A percentile compares a stretch with the other conserved stretches of the same genome.
These are phyloP conservation scores for Cenopis cana DNA, from an alignment of 2,888 invertebrate genomes.

Conservation along the genomic window DNA sequence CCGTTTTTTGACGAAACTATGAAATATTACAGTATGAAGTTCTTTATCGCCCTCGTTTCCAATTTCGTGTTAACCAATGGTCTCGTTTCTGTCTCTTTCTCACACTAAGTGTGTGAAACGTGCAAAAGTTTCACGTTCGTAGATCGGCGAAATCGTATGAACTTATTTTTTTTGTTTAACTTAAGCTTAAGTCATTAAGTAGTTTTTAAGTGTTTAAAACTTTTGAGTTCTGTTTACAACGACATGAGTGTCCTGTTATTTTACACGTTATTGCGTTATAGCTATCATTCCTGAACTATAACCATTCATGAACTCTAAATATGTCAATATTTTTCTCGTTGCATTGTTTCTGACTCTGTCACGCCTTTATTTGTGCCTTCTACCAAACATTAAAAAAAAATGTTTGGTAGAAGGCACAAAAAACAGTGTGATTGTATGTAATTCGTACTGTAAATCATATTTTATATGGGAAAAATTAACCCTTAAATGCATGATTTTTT, in stretches of 20 bases:
- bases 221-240: conserved; percentile 4
- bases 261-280: not conserved
- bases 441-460: no score
- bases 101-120: not conserved
- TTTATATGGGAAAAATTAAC: no score
- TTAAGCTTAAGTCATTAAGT: conserved; percentile 23
- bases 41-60: not conserved
- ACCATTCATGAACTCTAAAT: not conserved
- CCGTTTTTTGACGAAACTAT: not conserved
- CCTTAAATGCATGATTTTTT: no score
- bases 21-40: not conserved
- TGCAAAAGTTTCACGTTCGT: not conserved
- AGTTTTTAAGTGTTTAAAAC: conserved; percentile 23
- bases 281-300: not conserved
- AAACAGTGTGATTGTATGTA: no score
- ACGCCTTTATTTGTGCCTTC: no score
- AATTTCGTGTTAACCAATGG: not conserved
- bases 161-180: conserved; percentile 13
- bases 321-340: no score
- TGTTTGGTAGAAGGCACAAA: no score
- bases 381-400: no score
- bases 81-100: not conserved
- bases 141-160: conserved; percentile 4
- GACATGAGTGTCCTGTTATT: conserved; percentile 10
- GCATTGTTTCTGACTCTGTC: no score